Conservation (phyloP, 2,113 vertebrate species). For the Ictidomys tridecemlineatus region DNA sequence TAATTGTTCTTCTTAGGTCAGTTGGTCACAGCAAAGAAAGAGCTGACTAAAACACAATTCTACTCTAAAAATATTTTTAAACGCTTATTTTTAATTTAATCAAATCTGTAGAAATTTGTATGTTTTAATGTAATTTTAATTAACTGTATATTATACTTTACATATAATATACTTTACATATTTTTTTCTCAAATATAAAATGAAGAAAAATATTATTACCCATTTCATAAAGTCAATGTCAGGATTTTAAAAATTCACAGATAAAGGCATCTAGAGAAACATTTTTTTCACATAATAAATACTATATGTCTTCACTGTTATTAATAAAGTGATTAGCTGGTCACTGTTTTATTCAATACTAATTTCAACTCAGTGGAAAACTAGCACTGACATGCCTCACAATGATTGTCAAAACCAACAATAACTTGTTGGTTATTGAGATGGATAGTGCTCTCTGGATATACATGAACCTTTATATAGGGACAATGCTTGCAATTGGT, state of each 20-base stretch:
- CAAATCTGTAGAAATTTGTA: neutral
- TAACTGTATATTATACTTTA: neutral
- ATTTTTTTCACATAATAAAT: neutral
- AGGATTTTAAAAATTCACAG: neutral
- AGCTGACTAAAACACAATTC: no score
- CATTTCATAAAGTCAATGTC: constrained; percentile 5
- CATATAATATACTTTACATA: no score
- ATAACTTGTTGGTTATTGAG: neutral
- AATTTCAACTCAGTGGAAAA: neutral
- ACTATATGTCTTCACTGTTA: neutral
- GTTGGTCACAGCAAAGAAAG: no score
- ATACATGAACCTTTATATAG: neutral
- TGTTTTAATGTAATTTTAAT: constrained; percentile 30
- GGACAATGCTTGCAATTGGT: neutral
- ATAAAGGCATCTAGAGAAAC: neutral
- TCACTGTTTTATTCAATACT: neutral
- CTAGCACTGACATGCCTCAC: no score
- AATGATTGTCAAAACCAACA: no score
- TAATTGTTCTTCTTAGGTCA: no score
- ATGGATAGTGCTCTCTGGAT: neutral
- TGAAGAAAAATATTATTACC: neutral
- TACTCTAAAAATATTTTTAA: neutral
- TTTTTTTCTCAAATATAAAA: neutral
- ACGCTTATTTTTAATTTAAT: neutral
- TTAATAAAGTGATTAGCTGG: neutral